Conservation (phyloP, 2,797 vertebrate genomes). For the Sebastes aleutianus region DNA sequence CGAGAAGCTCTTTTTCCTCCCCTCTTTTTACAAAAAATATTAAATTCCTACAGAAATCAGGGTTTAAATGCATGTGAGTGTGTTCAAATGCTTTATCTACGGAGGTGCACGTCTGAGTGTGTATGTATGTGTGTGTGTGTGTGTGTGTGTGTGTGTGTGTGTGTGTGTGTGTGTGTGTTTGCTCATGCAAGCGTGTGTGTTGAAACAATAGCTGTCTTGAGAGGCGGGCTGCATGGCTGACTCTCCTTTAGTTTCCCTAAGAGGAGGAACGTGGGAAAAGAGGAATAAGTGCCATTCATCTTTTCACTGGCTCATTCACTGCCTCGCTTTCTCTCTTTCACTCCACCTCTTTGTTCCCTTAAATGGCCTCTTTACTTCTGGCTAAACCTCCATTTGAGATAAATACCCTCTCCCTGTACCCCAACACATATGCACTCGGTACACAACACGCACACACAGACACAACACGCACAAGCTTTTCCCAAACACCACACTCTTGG, state of each 20-base stretch:
- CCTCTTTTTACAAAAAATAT: slow-evolving; percentile 13
- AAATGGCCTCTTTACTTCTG: slow-evolving; percentile 79
- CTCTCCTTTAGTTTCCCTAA: slow-evolving; percentile 72
- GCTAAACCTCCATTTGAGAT: slow-evolving; percentile 68
- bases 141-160: neutral
- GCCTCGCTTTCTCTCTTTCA: slow-evolving; percentile 69
- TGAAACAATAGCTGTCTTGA: slow-evolving; percentile 73
- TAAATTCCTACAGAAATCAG: slow-evolving; percentile 3
- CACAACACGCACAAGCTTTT: slow-evolving; percentile 18
- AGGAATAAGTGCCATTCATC: slow-evolving; percentile 85
- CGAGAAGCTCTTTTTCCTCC: neutral
- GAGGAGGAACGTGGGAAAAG: slow-evolving; percentile 81
- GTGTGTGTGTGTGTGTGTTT: slow-evolving; percentile 23
- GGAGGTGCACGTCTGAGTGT: neutral
- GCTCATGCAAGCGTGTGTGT: slow-evolving; percentile 63
- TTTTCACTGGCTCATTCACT: slow-evolving; percentile 75
- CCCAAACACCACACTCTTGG: slow-evolving; percentile 12
- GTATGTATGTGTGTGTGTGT: neutral
- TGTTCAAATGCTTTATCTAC: slow-evolving; percentile 8
- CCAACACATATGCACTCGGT: slow-evolving; percentile 58
- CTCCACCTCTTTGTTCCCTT: slow-evolving; percentile 74
- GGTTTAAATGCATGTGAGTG: neutral
- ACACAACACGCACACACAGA: slow-evolving; percentile 37
- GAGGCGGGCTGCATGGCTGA: slow-evolving; percentile 74
- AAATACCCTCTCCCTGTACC: slow-evolving; percentile 64